Conservation (phyloP, 2,113 vertebrate species). For the Axis porcinus region DNA sequence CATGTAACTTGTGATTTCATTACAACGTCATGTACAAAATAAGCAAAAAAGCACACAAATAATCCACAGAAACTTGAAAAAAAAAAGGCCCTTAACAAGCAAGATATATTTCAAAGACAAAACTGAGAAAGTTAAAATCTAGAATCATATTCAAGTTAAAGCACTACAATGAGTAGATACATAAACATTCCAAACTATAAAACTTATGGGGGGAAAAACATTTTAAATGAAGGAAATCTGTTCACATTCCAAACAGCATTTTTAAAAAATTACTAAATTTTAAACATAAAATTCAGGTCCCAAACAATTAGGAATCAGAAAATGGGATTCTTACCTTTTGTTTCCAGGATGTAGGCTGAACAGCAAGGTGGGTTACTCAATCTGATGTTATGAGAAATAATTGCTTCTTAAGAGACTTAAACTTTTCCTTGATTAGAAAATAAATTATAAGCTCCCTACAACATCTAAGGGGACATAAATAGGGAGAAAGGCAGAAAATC, state of each 20-base stretch:
- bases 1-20: slow-evolving; percentile 11
- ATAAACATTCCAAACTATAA: slow-evolving; percentile 7
- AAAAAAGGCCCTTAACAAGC: background rate
- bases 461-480: slow-evolving; percentile 45
- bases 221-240: background rate
- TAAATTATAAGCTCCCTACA: slow-evolving; percentile 53
- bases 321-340: slow-evolving; percentile 71
- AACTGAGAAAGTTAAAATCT: background rate
- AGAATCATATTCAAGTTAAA: slow-evolving; percentile 2
- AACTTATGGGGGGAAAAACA: background rate
- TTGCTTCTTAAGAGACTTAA: slow-evolving; percentile 67
- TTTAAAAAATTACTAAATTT: background rate
- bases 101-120: slow-evolving; percentile 33
- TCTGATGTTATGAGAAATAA: slow-evolving; percentile 64
- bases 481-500: background rate
- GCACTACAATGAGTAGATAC: background rate
- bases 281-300: slow-evolving; percentile 42
- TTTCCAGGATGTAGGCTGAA: slow-evolving; percentile 64
- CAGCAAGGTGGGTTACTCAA: slow-evolving; percentile 68
- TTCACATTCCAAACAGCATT: slow-evolving; percentile 8
- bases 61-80: slow-evolving; percentile 42
- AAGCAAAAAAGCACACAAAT: slow-evolving; percentile 45
- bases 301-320: slow-evolving; percentile 62
- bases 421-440: slow-evolving; percentile 68
- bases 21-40: slow-evolving; percentile 42